Conservation (phyloP, 2,888 invertebrate genomes). For the Chydorus sphaericus region DNA sequence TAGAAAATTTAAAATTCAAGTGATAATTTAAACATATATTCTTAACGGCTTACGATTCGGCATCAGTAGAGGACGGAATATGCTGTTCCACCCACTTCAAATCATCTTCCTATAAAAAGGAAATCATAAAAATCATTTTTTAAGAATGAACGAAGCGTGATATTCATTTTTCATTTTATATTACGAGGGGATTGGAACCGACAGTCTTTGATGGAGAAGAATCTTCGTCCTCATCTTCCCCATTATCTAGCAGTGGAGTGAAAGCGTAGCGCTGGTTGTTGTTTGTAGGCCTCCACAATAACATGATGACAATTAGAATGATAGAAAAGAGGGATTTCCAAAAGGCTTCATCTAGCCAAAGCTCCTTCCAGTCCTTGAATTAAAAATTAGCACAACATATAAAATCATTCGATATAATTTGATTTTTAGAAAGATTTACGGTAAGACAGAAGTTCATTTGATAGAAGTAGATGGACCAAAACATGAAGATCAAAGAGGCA, state of each 20-base stretch:
- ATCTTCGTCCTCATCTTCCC: slow-evolving; percentile 68
- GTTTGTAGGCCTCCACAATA: slow-evolving; percentile 87
- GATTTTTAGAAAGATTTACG: slow-evolving; percentile 33
- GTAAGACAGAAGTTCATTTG: slow-evolving; percentile 57
- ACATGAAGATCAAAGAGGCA: slow-evolving; percentile 81
- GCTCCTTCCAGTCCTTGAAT: slow-evolving; percentile 64
- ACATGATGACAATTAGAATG: slow-evolving; percentile 78
- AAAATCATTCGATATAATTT: no score
- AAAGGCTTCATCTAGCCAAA: slow-evolving; percentile 89
- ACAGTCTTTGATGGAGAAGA: slow-evolving; percentile 33
- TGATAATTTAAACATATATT: no score
- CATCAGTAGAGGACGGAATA: slow-evolving; percentile 61
- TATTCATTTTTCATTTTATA: no score
- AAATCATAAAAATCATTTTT: no score
- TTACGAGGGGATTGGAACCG: neutral
- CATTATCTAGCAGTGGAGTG: slow-evolving; percentile 72
- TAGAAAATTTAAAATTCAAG: no score
- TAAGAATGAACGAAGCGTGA: neutral
- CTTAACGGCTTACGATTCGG: slow-evolving; percentile 42
- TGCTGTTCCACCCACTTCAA: slow-evolving; percentile 89
- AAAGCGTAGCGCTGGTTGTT: slow-evolving; percentile 89
- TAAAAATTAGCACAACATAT: no score
- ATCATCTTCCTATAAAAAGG: slow-evolving; percentile 48
- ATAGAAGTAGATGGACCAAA: slow-evolving; percentile 76
- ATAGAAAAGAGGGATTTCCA: slow-evolving; percentile 88